Base-by-base conservation (phyloP, 1,140 invertebrate genomes). In the Macrotrachela quadricornifera region DNA sequence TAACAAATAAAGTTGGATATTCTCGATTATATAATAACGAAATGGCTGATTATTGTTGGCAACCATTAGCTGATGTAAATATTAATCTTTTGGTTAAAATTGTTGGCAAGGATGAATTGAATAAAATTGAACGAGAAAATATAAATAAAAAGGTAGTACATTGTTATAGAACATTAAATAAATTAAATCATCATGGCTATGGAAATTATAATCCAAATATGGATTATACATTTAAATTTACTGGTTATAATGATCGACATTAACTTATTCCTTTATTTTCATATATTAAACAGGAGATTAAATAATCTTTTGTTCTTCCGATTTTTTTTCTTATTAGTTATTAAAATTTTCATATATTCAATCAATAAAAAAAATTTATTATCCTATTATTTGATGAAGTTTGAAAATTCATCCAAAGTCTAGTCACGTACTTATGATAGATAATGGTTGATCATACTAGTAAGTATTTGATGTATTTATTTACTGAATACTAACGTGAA, bases 101-200 rank as follows among this genome's bases (percentile, higher is more conserved):
- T 49, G 47, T 49, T 13, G 47, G 47, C 17, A 40, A 38, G 39
- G 37, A 39, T 17, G 38, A 49, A 37, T 41, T 49, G 1, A 40
- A 16, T 17, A 49, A 49, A 49, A 49, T 49, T 40, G 47, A 49
- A 49, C n/a, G 39, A 49, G 47, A 49, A 17, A 49, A 49, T 49
- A 14, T 39, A 16, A 37, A 37, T 16, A 39, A 49, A 49, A 4
- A 11, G 10, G 47, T 49, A 17, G 8, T 49, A 17, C 47, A 49
- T 49, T 49, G 47, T 16, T 49, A 49, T 41, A 39, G 47, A 40
- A 39, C n/a, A 11, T 49, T 15, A 40, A 12, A 49, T 49, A 49
- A 21, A 40, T 40, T 17, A 14, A 49, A 49, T 49, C 15, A 13
- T 18, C 16, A 49, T 12, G 38, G 47, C 16, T 41, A 49, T 49